Evolutionary conservation across 1,140 invertebrate species (phyloP), one percentile per base, ranked within the genome.

Genomic region (Polypedilum vanderplanki): DNA sequence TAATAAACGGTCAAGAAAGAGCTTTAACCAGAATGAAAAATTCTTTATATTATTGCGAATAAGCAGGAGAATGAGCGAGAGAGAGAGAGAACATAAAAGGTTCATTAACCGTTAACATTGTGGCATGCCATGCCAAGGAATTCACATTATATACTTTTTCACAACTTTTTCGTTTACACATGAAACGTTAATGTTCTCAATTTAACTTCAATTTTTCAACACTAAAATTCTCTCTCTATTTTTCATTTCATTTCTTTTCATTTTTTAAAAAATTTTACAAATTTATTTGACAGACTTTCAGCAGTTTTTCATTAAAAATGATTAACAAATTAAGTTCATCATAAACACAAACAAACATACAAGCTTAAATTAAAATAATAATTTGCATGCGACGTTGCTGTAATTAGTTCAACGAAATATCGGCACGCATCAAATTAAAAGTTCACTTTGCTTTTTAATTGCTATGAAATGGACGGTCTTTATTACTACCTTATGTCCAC

Each of bases 71-170:
- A 57, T 57, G 46, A n/a, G 46, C 3, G 9, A 57, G 46, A 33
- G 46, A n/a, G 46, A n/a, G 9, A 57, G 46, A 33, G 46, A 57
- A 57, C 46, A 57, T 57, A 57, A 57, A 57, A 57, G 46, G 46
- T 57, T 57, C 46, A 57, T 57, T 57, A 57, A 57, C 46, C 46
- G 46, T 57, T 57, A 57, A 57, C 46, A 57, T 57, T 57, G 46
- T 57, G n/a, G 46, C 46, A 57, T 57, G 46, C 46, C 46, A 57
- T 57, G 46, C 46, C 46, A 57, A 57, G 46, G 46, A 57, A n/a
- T 57, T n/a, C 15, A 15, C 24, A n/a, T 57, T 57, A 57, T 57
- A 57, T 57, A 57, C n/a, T n/a, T n/a, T n/a, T n/a, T n/a, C n/a
- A n/a, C 12, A 57, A 57, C 1, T 12, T 57, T 46, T 46, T n/a